Percentiles rank a stretch among this genome's conserved stretches.
Evolutionary conservation across 2,113 vertebrate species (phyloP).

Genomic region (Irena cyanogastra): DNA sequence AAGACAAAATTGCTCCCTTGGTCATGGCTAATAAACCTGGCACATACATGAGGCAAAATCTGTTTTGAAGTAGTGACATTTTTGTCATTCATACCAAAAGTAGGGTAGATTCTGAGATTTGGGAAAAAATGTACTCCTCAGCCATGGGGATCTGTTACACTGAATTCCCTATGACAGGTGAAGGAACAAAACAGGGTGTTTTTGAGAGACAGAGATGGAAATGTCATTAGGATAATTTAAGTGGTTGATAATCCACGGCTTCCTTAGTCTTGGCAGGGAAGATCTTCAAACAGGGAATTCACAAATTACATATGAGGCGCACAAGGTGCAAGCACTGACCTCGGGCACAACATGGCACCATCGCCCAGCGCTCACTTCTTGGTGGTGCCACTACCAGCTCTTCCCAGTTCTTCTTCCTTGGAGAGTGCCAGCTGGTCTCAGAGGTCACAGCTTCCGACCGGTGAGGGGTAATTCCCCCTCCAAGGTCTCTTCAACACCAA

Average conservation of each 20-base stretch:
- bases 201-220: background rate
- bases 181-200: background rate
- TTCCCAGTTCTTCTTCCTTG: background rate
- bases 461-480: rapidly evolving
- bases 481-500: too few relatives aligned
- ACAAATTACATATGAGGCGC: rapidly evolving
- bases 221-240: background rate
- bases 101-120: background rate
- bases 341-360: rapidly evolving
- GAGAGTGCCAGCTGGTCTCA: background rate
- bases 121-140: background rate
- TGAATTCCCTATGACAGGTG: background rate
- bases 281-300: background rate
- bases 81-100: rapidly evolving
- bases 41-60: background rate
- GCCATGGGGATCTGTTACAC: rapidly evolving
- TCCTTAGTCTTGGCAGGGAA: background rate
- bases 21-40: background rate
- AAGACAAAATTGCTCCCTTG: background rate
- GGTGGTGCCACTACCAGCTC: too few relatives aligned
- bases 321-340: background rate
- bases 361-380: background rate
- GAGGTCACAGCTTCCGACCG: rapidly evolving
- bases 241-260: rapidly evolving
- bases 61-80: background rate